Conservation (phyloP, 2,888 invertebrate genomes). For the Pollenia griseotomentosa region DNA sequence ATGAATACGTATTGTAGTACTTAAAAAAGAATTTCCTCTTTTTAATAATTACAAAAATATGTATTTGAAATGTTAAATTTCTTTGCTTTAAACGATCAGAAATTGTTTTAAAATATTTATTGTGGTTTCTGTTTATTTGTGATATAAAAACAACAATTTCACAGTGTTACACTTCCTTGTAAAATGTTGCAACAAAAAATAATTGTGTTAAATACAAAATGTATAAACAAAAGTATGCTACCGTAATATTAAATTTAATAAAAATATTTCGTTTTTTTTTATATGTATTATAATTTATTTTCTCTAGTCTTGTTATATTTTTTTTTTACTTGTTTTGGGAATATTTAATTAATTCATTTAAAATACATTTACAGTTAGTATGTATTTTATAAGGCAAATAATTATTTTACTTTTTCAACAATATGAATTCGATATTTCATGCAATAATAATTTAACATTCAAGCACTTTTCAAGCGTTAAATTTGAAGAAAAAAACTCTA, state of each 20-base stretch:
- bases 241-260: neutral
- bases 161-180: slow-evolving; percentile 67
- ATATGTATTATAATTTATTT: neutral
- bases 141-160: slow-evolving; percentile 40
- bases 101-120: slow-evolving; percentile 44
- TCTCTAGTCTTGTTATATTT: slow-evolving; percentile 38
- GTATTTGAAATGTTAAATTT: slow-evolving; percentile 15
- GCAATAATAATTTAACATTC: slow-evolving; percentile 54
- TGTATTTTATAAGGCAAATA: neutral
- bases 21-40: slow-evolving; percentile 47
- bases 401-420: neutral
- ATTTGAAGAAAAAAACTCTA: slow-evolving; percentile 41
- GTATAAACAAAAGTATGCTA: slow-evolving; percentile 2
- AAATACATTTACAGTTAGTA: neutral
- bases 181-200: slow-evolving; percentile 40
- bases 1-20: neutral
- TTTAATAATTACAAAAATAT: slow-evolving; percentile 12
- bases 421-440: slow-evolving; percentile 56
- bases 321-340: slow-evolving; percentile 39
- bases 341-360: slow-evolving; percentile 32
- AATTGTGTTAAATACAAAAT: slow-evolving; percentile 20
- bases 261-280: slow-evolving; percentile 26
- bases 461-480: slow-evolving; percentile 56
- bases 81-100: slow-evolving; percentile 41
- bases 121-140: slow-evolving; percentile 7